Evolutionary conservation across 1,140 invertebrate genomes (phyloP).

Genomic region (Trypoxylus dichotomus): DNA sequence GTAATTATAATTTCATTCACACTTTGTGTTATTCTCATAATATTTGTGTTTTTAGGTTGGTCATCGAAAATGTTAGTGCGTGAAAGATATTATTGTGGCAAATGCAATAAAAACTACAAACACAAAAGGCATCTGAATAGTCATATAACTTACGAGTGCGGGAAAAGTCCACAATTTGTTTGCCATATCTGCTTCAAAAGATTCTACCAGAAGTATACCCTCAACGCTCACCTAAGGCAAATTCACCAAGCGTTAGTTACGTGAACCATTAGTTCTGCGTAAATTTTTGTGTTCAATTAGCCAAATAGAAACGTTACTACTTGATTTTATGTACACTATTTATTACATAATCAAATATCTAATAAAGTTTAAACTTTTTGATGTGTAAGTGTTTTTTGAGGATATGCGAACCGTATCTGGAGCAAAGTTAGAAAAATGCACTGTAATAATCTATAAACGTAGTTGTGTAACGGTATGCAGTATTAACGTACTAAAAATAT

Average conservation of each 20-base stretch:
- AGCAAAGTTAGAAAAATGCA: no score
- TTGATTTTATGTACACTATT: not conserved
- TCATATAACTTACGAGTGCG: constrained; percentile 69
- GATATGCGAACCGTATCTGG: no score
- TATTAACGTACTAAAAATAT: no score
- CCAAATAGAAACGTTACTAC: no score
- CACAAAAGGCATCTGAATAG: constrained; percentile 54
- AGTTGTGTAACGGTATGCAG: no score
- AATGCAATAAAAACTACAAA: constrained; percentile 40
- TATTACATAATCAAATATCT: not conserved
- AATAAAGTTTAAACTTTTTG: not conserved
- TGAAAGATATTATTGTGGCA: constrained; percentile 34
- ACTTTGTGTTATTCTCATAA: not conserved
- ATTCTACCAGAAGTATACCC: constrained; percentile 53
- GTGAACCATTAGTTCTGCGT: no score
- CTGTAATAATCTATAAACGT: no score
- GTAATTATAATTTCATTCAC: not conserved
- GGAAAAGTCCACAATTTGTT: constrained; percentile 53
- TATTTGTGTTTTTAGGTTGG: not conserved
- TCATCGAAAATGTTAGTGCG: not conserved
- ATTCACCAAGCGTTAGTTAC: not conserved
- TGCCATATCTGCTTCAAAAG: constrained; percentile 52
- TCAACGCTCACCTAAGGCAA: constrained; percentile 40
- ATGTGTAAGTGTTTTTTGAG: not conserved
- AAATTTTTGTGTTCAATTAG: no score